Conservation (phyloP, 2,797 vertebrate genomes). For the Sebastes cheni region DNA sequence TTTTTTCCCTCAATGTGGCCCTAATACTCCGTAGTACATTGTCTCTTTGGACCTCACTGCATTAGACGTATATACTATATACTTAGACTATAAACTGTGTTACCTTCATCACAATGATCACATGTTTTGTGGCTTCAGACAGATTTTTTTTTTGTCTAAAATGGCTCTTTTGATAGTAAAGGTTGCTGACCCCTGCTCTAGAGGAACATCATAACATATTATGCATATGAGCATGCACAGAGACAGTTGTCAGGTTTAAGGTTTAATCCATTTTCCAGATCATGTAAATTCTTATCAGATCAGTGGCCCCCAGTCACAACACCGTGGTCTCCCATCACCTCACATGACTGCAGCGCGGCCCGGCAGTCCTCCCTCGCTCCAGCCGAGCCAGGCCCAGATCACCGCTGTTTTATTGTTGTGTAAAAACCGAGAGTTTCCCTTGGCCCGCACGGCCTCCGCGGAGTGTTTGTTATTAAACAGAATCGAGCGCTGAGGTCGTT, state of each 20-base stretch:
- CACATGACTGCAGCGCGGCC: slow-evolving; percentile 18
- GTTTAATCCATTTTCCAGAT: not conserved
- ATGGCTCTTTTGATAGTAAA: too few relatives aligned
- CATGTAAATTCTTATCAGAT: not conserved
- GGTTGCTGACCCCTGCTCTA: not conserved
- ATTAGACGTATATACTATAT: too few relatives aligned
- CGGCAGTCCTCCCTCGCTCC: not conserved
- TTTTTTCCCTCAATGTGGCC: too few relatives aligned
- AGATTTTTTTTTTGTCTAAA: too few relatives aligned
- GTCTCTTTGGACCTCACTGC: too few relatives aligned
- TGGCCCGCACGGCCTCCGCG: slow-evolving; percentile 27
- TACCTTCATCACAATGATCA: too few relatives aligned
- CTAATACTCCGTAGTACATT: too few relatives aligned
- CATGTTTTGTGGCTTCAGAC: too few relatives aligned
- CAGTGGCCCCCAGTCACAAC: not conserved
- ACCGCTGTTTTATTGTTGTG: slow-evolving; percentile 56
- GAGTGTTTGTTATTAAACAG: slow-evolving; percentile 70
- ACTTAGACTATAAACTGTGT: too few relatives aligned
- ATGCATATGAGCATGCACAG: not conserved
- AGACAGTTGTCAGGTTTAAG: not conserved
- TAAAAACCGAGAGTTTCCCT: slow-evolving; percentile 51
- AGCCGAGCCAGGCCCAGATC: not conserved
- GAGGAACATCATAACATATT: not conserved
- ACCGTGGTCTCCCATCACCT: slow-evolving; percentile 48
- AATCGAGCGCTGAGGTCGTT: slow-evolving; percentile 49